These are phyloP conservation scores for Corvus moneduloides DNA, from an alignment of 2,113 vertebrate genomes.

Conservation along the genomic window DNA sequence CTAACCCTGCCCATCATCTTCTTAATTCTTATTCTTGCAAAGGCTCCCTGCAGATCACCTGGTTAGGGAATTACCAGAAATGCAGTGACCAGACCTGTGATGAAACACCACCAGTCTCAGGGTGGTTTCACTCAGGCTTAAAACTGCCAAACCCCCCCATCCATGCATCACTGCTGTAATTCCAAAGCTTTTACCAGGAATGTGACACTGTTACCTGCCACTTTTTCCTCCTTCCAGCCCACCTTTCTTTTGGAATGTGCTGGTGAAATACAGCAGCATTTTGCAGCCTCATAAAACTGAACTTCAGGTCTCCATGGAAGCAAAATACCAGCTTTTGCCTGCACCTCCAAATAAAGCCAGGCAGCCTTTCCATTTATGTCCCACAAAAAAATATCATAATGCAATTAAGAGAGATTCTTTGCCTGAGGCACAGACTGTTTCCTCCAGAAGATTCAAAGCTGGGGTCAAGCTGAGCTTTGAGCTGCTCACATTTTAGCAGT, in stretches of 20 bases:
- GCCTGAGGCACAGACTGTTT: not conserved
- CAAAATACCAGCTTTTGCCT: constrained; percentile 12
- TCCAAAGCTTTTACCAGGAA: not conserved
- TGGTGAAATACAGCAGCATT: not conserved
- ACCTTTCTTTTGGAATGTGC: not conserved
- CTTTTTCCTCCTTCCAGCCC: not conserved
- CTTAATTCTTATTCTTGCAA: not conserved
- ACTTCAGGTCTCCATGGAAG: constrained; percentile 42
- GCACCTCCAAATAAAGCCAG: not conserved
- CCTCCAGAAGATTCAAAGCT: not conserved
- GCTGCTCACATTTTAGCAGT: not conserved
- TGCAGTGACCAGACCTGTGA: not conserved
- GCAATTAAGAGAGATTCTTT: not conserved
- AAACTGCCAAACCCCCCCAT: not conserved
- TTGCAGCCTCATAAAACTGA: not conserved
- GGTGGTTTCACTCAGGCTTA: not conserved
- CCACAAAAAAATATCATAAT: not conserved
- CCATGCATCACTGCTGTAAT: not conserved
- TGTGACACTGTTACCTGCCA: not conserved
- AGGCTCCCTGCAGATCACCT: not conserved
- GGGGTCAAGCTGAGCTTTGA: not conserved
- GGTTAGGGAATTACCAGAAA: not conserved
- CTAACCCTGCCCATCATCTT: not conserved
- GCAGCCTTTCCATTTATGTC: not conserved
- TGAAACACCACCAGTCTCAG: not conserved